These are phyloP conservation scores for Eidolon helvum DNA, from an alignment of 2,113 vertebrate genomes.

Conservation along the genomic window DNA sequence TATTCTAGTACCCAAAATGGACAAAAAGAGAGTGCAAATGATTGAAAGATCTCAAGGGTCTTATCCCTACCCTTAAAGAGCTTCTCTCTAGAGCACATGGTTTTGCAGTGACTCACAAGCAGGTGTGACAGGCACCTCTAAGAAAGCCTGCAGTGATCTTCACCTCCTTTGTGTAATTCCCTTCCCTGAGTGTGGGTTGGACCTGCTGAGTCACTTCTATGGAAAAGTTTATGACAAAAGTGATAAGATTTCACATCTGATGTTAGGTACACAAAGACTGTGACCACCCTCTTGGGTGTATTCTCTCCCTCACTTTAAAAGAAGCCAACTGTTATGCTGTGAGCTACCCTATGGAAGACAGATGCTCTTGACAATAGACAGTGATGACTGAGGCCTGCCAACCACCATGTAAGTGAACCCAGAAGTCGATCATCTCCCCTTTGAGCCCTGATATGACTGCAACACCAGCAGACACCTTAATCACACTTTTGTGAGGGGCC, in stretches of 20 bases:
- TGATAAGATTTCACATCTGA: neutral
- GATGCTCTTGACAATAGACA: neutral
- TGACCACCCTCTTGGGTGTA: neutral
- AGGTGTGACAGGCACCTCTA: neutral
- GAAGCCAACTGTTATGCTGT: neutral
- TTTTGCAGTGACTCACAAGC: neutral
- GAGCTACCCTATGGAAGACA: neutral
- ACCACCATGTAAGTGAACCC: fast-evolving
- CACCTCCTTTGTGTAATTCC: neutral
- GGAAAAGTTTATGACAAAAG: neutral
- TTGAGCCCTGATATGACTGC: no score
- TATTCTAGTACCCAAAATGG: neutral
- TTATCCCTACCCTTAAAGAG: neutral
- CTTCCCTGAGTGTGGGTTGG: neutral
- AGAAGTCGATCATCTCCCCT: neutral
- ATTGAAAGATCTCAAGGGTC: neutral
- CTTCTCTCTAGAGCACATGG: fast-evolving
- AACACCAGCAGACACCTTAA: neutral
- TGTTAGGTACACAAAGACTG: neutral
- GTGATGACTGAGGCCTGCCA: neutral
- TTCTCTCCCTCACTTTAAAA: neutral
- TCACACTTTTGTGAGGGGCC: neutral
- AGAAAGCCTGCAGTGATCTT: fast-evolving
- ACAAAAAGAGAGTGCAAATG: neutral
- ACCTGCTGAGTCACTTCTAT: neutral